These are phyloP conservation scores for Passer domesticus DNA, from an alignment of 2,113 vertebrate species.

Conservation along the genomic window DNA sequence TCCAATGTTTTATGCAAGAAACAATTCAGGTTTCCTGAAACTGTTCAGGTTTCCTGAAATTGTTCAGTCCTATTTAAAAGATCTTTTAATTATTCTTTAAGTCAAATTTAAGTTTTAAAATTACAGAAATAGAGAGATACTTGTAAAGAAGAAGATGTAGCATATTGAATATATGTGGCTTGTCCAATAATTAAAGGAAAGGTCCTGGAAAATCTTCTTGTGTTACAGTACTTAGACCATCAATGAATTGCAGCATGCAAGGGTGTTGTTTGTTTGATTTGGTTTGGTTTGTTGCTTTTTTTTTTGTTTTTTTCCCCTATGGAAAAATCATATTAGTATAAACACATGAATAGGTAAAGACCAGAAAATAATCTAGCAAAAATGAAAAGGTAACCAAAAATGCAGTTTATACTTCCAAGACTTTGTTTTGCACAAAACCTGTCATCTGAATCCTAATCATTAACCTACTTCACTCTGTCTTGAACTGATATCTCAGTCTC, in stretches of 20 bases:
- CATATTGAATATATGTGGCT: accelerated
- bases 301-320: no score
- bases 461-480: background rate
- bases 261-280: background rate
- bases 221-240: background rate
- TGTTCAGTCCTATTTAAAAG: background rate
- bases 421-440: background rate
- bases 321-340: background rate
- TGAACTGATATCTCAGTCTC: background rate
- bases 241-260: accelerated
- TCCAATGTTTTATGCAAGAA: background rate
- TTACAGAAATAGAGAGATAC: background rate
- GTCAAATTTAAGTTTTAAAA: background rate
- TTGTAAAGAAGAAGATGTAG: background rate
- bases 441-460: background rate
- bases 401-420: background rate
- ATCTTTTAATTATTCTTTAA: background rate
- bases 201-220: background rate
- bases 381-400: background rate
- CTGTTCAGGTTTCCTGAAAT: no score
- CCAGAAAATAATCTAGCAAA: background rate
- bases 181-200: background rate
- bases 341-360: background rate
- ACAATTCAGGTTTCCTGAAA: background rate
- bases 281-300: background rate